Conservation (phyloP, 1,140 invertebrate species). For the Triops longicaudatus region DNA sequence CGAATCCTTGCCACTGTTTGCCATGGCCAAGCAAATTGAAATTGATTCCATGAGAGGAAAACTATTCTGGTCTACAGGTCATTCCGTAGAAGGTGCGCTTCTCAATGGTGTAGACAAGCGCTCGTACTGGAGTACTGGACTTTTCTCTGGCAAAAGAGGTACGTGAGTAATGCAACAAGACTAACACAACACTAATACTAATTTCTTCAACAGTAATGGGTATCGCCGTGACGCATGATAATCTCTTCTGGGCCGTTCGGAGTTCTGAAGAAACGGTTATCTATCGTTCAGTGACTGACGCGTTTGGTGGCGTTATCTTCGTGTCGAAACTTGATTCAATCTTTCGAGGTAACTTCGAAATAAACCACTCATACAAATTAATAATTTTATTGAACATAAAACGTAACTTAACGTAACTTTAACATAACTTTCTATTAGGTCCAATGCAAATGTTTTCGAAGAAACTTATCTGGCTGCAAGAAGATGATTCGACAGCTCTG, state of each 20-base stretch:
- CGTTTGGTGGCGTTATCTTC: neutral
- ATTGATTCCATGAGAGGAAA: slow-evolving; percentile 71
- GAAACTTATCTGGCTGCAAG: slow-evolving; percentile 68
- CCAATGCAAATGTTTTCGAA: slow-evolving; percentile 69
- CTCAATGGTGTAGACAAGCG: slow-evolving; percentile 67
- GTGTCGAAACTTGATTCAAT: slow-evolving; percentile 27
- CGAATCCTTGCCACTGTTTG: slow-evolving; percentile 66
- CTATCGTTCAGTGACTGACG: neutral
- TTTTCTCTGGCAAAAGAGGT: slow-evolving; percentile 70
- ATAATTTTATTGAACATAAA: too few relatives aligned
- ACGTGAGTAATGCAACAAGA: slow-evolving; percentile 29
- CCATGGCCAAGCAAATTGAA: slow-evolving; percentile 65
- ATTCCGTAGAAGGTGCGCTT: slow-evolving; percentile 65
- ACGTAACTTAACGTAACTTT: too few relatives aligned
- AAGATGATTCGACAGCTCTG: slow-evolving; percentile 62
- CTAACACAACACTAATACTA: slow-evolving; percentile 16
- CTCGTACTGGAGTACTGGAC: slow-evolving; percentile 59
- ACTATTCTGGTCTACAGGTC: slow-evolving; percentile 79
- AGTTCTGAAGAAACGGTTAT: slow-evolving; percentile 51
- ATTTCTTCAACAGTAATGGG: slow-evolving; percentile 57
- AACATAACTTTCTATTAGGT: slow-evolving; percentile 35
- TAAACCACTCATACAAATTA: neutral
- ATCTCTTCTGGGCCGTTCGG: slow-evolving; percentile 68
- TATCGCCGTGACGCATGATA: slow-evolving; percentile 60
- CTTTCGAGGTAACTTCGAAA: slow-evolving; percentile 29